Base-by-base conservation (phyloP, 2,888 invertebrate genomes). In the Palloptera scutellata region DNA sequence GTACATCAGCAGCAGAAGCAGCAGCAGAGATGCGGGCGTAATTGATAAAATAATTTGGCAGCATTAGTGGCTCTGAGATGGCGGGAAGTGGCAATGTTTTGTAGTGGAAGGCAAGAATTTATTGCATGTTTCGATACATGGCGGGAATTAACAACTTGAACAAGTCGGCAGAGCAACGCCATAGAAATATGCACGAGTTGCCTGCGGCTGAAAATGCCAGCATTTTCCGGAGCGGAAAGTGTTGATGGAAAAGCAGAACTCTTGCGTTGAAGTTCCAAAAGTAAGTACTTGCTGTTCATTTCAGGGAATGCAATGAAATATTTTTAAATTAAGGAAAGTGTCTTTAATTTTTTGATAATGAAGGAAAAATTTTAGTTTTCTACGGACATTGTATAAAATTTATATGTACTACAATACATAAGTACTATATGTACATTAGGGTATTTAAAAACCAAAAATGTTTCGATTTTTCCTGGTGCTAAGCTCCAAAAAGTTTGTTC, bases 1-100 rank as follows among this genome's bases (percentile, higher is more conserved):
- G 30, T 30, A n/a, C n/a, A n/a, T n/a, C n/a, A 4, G 30, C 30
- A 4, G 30, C 30, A 4, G 30, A 2, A 6, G 2, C 30, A 30
- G 30, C 71, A n/a, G n/a, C 72, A 68, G 69, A 71, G 72, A 70
- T 69, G 61, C n/a, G 30, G 30, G 20, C 45, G 59, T 69, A 69
- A 69, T 66, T 69, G 69, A 69, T 69, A 69, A 69, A 69, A 69
- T 69, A 69, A 69, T 66, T 69, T 69, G 66, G 66, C 69, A 66
- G 61, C 55, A 64, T 60, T 58, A 61, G 59, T 43, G 30, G 55
- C 60, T 12, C 17, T 41, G 40, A 15, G 61, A 51, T 20, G 61
- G 11, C 10, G 54, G 51, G 15, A 58, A n/a, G 52, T 30, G 55
- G 42, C 12, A 30, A 45, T 13, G 41, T 41, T 15, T 10, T 15